Conservation (phyloP, 2,113 vertebrate genomes). For the Upupa epops region DNA sequence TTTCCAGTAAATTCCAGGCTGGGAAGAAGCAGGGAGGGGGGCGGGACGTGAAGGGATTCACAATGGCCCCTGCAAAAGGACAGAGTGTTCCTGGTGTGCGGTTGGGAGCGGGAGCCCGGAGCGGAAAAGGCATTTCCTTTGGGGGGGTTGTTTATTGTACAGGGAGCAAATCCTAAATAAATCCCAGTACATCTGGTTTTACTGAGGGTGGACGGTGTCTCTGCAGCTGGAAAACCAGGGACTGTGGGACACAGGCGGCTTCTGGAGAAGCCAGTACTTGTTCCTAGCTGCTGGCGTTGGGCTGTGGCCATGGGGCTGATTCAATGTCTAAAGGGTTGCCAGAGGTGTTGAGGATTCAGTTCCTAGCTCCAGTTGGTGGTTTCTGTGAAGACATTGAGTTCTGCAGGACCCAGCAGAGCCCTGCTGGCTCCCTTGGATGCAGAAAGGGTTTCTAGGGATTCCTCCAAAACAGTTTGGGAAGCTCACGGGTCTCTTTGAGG, state of each 20-base stretch:
- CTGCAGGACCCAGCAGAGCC: not conserved
- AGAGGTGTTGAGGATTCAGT: not conserved
- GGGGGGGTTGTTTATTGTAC: not conserved
- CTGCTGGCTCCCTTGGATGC: not conserved
- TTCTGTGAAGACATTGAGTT: not conserved
- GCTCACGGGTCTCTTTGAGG: accelerated
- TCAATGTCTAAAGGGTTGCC: not conserved
- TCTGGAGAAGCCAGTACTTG: not conserved
- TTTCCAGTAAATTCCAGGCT: not conserved
- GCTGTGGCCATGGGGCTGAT: accelerated
- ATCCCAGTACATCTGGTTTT: not conserved
- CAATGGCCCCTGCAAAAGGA: not conserved
- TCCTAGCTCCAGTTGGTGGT: not conserved
- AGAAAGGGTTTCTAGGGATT: not conserved
- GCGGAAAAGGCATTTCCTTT: constrained; percentile 32
- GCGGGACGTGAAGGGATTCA: not conserved
- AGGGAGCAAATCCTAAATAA: accelerated
- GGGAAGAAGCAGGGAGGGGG: not conserved
- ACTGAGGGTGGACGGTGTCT: too few species aligned
- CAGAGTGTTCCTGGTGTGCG: not conserved
- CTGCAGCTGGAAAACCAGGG: not conserved
- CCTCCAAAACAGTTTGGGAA: accelerated
- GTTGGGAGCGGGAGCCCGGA: not conserved
- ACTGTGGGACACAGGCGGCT: not conserved
- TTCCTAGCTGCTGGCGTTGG: not conserved